A percentile compares a stretch with the other conserved stretches of the same genome.
Evolutionary conservation across 2,797 vertebrate genomes (phyloP).

Genomic region (Sebastes iracundus): DNA sequence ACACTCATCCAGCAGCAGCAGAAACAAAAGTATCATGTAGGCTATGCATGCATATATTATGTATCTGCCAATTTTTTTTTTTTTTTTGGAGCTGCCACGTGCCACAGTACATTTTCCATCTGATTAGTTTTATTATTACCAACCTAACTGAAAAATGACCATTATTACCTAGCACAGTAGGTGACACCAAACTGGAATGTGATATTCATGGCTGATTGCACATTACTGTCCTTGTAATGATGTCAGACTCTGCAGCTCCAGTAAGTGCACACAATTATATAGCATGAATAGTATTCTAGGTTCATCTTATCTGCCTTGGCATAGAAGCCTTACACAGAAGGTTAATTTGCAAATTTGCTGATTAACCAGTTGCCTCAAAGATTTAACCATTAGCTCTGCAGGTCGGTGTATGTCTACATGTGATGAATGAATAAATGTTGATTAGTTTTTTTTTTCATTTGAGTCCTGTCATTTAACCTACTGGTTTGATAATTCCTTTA

Average conservation of each 20-base stretch:
- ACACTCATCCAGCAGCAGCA: not conserved
- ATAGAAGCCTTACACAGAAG: not conserved
- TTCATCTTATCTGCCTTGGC: not conserved
- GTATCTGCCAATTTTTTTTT: not conserved
- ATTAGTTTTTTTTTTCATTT: not conserved
- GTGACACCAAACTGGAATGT: not conserved
- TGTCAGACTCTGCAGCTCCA: not conserved
- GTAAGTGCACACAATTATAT: not conserved
- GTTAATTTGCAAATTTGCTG: not conserved
- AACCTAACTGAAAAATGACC: not conserved
- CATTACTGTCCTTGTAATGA: not conserved
- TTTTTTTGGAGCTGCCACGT: not conserved
- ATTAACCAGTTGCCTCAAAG: not conserved
- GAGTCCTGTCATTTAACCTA: not conserved
- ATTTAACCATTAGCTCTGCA: not conserved
- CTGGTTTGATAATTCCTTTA: not conserved
- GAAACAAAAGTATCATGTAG: not conserved
- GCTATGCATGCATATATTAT: not conserved
- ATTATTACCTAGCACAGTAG: not conserved
- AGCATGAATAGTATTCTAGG: not conserved
- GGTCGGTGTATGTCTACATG: not conserved
- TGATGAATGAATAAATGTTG: not conserved
- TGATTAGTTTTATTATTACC: not conserved
- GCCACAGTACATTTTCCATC: not conserved
- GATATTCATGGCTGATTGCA: slow-evolving; percentile 4